Base-by-base conservation (phyloP, 2,797 vertebrate genomes). In the Gymnothorax javanicus region DNA sequence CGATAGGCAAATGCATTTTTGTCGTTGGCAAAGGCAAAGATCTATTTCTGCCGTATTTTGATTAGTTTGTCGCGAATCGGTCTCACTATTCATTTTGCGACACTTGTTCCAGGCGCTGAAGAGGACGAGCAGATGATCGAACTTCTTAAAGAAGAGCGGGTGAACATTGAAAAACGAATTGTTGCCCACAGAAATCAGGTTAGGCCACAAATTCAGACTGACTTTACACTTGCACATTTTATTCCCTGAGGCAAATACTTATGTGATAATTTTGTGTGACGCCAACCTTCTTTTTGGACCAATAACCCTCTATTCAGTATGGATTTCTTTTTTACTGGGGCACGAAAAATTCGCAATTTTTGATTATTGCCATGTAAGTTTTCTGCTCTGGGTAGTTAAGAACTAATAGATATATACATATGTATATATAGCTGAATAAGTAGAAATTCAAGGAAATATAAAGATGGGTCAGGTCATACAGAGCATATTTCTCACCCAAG, bases 111-210 rank as follows among this genome's bases (percentile, higher is more conserved):
- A 56, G 84, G 20, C 89, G 92, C 91, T 89, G 94, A 94, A 84
- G 96, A 97, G 90, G 97, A 98, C 77, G 93, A 95, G 83, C 95
- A 96, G 1, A 91, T 99, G 91, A 91, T 94, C 67, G 92, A 95
- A 85, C 95, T 99, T 90, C 92, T 97, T n/a, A 90, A 94, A 85
- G 97, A 99, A 88, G 98, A 99, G 91, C 97, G 96, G 82, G 89
- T 92, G 52, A 88, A 88, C 13, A 90, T 97, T 85, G 91, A 93
- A 84, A 86, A 92, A 89, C 97, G 92, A 88, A 93, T 97, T 84
- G 88, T 88, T 57, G 0, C 33, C 7, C 88, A 97, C 23, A 97
- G 93, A 88, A 93, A 87, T 94, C 93, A 98, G 91, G 98, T 99
- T 92, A 92, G 95, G 85, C 71, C 82, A 23, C 9, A 13, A 23